A percentile compares a stretch with the other conserved stretches of the same genome.
Conservation (phyloP, 2,797 vertebrate genomes). For the Sebastes elongatus region DNA sequence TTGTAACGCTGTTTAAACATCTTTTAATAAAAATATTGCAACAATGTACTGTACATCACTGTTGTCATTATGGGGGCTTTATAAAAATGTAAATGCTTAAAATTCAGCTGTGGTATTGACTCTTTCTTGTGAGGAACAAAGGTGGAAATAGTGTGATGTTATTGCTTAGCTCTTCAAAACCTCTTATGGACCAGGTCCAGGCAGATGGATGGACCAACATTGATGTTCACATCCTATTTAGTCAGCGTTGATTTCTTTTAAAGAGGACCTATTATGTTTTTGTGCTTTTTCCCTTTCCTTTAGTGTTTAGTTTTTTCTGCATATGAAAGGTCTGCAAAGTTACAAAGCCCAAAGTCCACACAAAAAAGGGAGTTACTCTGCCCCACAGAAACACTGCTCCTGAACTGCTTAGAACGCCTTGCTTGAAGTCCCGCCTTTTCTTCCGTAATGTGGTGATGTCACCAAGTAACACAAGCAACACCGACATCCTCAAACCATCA, state of each 20-base stretch:
- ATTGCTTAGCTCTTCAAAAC: background rate
- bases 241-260: background rate
- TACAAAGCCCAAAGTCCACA: too few species aligned
- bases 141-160: background rate
- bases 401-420: too few species aligned
- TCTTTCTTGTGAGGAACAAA: background rate
- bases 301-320: too few species aligned
- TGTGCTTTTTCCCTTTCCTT: background rate
- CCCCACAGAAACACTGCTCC: too few species aligned
- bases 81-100: background rate
- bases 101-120: background rate
- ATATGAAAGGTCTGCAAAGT: too few species aligned
- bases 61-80: too few species aligned
- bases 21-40: background rate
- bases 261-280: background rate
- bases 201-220: background rate
- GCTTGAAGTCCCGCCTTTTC: too few species aligned
- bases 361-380: too few species aligned
- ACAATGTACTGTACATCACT: background rate
- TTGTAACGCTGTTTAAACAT: background rate
- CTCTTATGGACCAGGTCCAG: background rate
- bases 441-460: too few species aligned
- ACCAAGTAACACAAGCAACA: too few species aligned
- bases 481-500: background rate
- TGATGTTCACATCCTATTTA: background rate